These are phyloP conservation scores for Clivina fossor DNA, from an alignment of 2,888 invertebrate genomes.

Conservation along the genomic window DNA sequence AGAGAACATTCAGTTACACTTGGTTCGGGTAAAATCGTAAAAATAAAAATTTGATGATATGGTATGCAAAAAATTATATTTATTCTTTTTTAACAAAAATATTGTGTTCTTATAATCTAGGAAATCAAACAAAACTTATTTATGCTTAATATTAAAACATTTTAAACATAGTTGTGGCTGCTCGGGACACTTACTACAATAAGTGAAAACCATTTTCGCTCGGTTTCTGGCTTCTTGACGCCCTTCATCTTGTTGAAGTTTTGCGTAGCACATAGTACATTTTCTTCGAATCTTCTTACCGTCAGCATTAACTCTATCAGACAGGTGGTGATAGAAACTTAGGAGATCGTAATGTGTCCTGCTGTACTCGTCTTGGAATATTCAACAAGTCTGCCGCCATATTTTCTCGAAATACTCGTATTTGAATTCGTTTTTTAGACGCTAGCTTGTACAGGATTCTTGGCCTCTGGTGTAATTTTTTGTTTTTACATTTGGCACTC, in stretches of 20 bases:
- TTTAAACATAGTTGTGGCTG: constrained; percentile 38
- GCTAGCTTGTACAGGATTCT: constrained; percentile 38
- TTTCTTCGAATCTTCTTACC: constrained; percentile 38
- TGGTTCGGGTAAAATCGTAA: no score
- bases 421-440: constrained; percentile 37
- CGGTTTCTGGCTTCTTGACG: constrained; percentile 38
- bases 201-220: constrained; percentile 36
- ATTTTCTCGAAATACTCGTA: constrained; percentile 37
- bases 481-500: no score
- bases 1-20: no score
- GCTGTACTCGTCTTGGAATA: constrained; percentile 9
- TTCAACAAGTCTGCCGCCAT: constrained; percentile 31
- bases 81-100: constrained; percentile 12
- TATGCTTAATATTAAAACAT: constrained; percentile 37
- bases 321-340: constrained; percentile 31
- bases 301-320: constrained; percentile 31
- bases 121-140: constrained; percentile 35
- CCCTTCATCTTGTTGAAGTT: constrained; percentile 34
- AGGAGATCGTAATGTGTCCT: constrained; percentile 1
- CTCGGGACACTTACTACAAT: constrained; percentile 34
- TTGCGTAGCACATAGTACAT: constrained; percentile 37
- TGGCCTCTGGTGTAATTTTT: no score
- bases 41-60: constrained; percentile 3
- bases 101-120: constrained; percentile 28
- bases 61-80: constrained; percentile 10